Conservation (phyloP, 2,113 vertebrate species). For the Chionodraco myersi region DNA sequence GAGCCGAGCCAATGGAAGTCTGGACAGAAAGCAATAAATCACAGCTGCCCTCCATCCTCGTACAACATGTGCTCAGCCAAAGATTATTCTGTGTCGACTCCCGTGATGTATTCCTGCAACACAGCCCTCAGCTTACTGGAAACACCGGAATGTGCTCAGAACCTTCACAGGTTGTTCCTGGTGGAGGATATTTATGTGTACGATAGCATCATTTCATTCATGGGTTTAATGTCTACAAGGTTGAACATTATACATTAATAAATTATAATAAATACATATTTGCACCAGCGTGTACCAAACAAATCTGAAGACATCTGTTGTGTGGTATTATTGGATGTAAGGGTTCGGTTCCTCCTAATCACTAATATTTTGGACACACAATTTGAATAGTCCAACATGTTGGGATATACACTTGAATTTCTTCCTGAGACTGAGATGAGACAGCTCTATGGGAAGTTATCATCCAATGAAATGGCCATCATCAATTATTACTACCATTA, state of each 20-base stretch:
- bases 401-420: neutral
- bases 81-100: constrained; percentile 10
- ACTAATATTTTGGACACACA: neutral
- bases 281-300: neutral
- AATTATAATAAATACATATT: too few species aligned
- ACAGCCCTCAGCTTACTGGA: neutral
- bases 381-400: neutral
- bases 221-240: neutral
- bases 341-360: neutral
- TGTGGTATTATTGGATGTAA: neutral
- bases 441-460: too few species aligned
- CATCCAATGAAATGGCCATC: too few species aligned
- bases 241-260: constrained; percentile 6
- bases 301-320: neutral
- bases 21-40: constrained; percentile 43
- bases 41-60: constrained; percentile 28
- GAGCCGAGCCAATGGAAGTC: constrained; percentile 9
- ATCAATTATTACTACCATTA: too few species aligned
- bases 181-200: neutral
- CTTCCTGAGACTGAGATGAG: neutral
- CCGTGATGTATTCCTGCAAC: constrained; percentile 29
- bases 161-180: neutral
- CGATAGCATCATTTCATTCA: constrained; percentile 10
- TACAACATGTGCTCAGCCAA: constrained; percentile 33
- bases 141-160: neutral